Base-by-base conservation (phyloP, 1,140 invertebrate species). In the Drosophila jambulina region DNA sequence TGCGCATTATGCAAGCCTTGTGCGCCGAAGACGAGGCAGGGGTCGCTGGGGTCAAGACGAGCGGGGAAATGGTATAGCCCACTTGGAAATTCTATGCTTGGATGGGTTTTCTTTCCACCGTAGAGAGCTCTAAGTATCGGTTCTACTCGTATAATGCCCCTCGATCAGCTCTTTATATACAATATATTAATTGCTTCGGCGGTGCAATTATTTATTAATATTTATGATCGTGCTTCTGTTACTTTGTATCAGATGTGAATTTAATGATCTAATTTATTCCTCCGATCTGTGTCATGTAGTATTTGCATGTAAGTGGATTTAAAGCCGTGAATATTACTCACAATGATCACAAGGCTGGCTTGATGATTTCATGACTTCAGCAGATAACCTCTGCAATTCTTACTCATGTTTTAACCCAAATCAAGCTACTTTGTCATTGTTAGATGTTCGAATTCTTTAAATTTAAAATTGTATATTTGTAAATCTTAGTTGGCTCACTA, bases 1-100 rank as follows among this genome's bases (percentile, higher is more conserved):
- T 80, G 62, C 59, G 63, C 78, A 75, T 65, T 85, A 81, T 84
- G 78, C 63, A 67, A 70, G 77, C 51, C 46, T 40, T 46, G 42
- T 62, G 45, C 36, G 48, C 68, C 49, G 21, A 21, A 2, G 40
- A 21, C 13, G n/a, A 17, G 64, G 8, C 29, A 32, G 45, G 13
- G 61, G 67, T 32, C 51, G 10, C 1, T 15, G 13, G 49, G 38
- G 64, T 71, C 49, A 57, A 17, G 34, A 15, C 8, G 49, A 49
- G n/a, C 43, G 13, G 45, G 54, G 45, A 59, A 72, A 58, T 40
- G 51, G 48, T 32, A 46, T 32, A 46, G 17, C 13, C 49, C 4
- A 42, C 15, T n/a, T 15, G 19, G 8, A 43, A 17, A 10, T 17
- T 40, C 45, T 25, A 29, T n/a, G 42, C 43, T 38, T 42, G 61